phyloP scores from a whole-genome alignment of 2,797 vertebrate species.

The Cyclura pinguis region DNA sequence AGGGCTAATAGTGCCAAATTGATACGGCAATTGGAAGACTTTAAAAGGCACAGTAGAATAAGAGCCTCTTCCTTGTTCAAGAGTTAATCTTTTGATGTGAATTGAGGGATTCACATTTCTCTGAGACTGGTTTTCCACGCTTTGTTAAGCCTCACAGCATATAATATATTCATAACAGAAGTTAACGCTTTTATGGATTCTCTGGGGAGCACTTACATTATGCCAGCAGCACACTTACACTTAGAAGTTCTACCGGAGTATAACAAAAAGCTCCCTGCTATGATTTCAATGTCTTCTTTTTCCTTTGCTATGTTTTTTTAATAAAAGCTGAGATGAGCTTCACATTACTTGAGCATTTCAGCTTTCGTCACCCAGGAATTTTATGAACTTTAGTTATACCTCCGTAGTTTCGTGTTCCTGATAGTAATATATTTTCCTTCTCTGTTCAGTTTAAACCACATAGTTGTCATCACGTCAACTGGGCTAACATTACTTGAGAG shows the following conservation, averaged over 20 bases:
- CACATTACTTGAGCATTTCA: background rate
- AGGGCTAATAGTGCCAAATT: background rate
- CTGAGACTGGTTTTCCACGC: slow-evolving; percentile 24
- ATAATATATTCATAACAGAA: slow-evolving; percentile 5
- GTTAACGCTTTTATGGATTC: slow-evolving; percentile 30
- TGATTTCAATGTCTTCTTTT: background rate
- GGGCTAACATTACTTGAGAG: background rate
- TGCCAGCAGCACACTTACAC: background rate
- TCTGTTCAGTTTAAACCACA: slow-evolving; percentile 12
- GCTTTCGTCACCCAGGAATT: slow-evolving; percentile 24
- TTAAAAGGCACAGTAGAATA: background rate
- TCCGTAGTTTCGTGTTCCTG: background rate
- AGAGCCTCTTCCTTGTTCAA: background rate
- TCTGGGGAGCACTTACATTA: slow-evolving; percentile 22
- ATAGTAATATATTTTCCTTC: background rate
- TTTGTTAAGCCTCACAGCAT: background rate
- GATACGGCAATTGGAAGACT: background rate
- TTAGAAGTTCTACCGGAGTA: slow-evolving; percentile 19
- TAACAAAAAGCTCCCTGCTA: background rate
- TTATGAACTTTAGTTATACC: background rate
- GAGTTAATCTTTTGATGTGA: slow-evolving; percentile 25
- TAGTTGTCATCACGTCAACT: background rate
- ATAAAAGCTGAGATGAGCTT: background rate
- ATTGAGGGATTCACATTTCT: slow-evolving; percentile 37
- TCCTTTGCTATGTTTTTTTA: background rate